These are phyloP conservation scores for Ferdinandea cuprea DNA, from an alignment of 2,888 invertebrate species.

Conservation along the genomic window DNA sequence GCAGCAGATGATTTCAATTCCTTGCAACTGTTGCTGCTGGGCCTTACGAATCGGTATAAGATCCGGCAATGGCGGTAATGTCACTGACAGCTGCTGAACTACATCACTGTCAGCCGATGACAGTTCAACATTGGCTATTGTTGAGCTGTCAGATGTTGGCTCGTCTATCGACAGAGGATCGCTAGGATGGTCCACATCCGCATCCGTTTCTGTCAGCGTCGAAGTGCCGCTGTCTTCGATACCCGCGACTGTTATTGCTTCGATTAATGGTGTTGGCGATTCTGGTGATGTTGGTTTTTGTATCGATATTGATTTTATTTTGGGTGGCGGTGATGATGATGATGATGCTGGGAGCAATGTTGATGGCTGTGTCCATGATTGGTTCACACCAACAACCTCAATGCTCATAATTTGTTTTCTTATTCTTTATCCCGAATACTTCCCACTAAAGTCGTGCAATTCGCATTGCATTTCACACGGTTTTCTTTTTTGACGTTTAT, in stretches of 20 bases:
- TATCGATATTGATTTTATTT: conserved; percentile 21
- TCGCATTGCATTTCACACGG: conserved; percentile 50
- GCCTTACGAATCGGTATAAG: conserved; percentile 69
- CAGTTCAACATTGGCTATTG: conserved; percentile 42
- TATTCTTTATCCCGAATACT: conserved; percentile 37
- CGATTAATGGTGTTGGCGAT: conserved; percentile 27
- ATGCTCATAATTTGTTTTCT: conserved; percentile 68
- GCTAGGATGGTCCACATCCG: conserved; percentile 56
- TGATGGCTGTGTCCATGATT: conserved; percentile 74
- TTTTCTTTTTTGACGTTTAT: conserved; percentile 3
- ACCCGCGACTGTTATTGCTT: conserved; percentile 41
- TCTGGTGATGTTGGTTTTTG: conserved; percentile 34
- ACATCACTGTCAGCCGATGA: conserved; percentile 51
- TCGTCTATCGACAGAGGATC: conserved; percentile 44
- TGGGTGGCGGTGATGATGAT: conserved; percentile 35
- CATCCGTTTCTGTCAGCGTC: conserved; percentile 17
- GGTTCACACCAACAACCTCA: conserved; percentile 74
- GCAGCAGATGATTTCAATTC: conserved; percentile 28
- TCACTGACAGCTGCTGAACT: conserved; percentile 52
- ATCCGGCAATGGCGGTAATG: conserved; percentile 68
- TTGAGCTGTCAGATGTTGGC: conserved; percentile 41
- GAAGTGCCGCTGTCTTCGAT: conserved; percentile 38
- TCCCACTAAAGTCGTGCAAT: conserved; percentile 51
- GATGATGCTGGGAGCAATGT: conserved; percentile 64
- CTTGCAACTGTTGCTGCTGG: conserved; percentile 50